Evolutionary conservation across 2,113 vertebrate species (phyloP).

Genomic region (Mastomys coucha): DNA sequence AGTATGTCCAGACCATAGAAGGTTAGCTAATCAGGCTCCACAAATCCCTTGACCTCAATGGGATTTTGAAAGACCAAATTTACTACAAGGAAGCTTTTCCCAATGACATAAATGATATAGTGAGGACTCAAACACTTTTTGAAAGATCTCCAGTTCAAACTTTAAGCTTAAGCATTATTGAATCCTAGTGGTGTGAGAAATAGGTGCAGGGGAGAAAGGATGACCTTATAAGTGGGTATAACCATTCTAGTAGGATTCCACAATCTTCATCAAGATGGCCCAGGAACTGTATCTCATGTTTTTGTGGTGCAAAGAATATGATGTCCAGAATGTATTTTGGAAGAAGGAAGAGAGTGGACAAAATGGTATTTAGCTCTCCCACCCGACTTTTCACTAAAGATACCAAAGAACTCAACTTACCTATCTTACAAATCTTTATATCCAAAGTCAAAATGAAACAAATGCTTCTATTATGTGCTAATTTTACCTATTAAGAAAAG

Average conservation of each 20-base stretch:
- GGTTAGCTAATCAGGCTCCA: slow-evolving; percentile 46
- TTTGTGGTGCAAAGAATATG: not conserved
- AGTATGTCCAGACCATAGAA: not conserved
- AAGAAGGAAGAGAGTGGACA: not conserved
- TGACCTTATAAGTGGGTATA: not conserved
- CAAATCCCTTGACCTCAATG: slow-evolving; percentile 23
- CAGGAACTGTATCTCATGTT: not conserved
- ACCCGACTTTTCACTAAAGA: not conserved
- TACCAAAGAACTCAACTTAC: not conserved
- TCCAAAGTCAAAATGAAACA: slow-evolving; percentile 47
- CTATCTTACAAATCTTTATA: not conserved
- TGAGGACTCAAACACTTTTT: slow-evolving; percentile 18
- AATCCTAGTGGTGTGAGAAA: not conserved
- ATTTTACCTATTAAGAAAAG: slow-evolving; percentile 7
- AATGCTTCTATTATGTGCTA: not conserved
- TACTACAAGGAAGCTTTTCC: slow-evolving; percentile 1
- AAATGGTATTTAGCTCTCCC: not conserved
- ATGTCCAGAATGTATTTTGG: slow-evolving; percentile 18
- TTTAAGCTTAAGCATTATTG: slow-evolving; percentile 13
- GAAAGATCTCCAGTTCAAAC: slow-evolving; percentile 21
- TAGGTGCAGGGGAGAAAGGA: not conserved
- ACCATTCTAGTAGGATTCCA: not conserved
- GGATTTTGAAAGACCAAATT: not conserved
- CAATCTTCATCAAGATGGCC: not conserved
- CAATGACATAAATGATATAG: not conserved